Evolutionary conservation across 2,797 vertebrate genomes (phyloP), one percentile per base, ranked within the genome.

Genomic region (Sciurus vulgaris): DNA sequence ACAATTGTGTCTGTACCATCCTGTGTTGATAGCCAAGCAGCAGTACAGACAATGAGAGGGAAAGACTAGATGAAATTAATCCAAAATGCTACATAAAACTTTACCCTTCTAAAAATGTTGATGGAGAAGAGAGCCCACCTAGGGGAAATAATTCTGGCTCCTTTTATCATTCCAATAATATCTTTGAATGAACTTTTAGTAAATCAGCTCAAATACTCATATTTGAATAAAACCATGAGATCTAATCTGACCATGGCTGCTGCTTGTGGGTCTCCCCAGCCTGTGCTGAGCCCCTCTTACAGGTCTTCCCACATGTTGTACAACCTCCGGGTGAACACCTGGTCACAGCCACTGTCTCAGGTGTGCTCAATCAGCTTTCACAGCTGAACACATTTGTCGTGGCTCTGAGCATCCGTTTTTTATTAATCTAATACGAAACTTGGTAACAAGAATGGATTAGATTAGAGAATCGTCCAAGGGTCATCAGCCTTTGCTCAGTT

Each of bases 301-400:
- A 92, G 61, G 13, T 94, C 96, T 89, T 95, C 70, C 81, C 61
- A 17, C 49, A 76, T 30, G 20, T 51, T 92, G 33, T 35, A 47
- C 2, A n/a, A 82, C 41, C 56, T 97, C 90, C 96, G 96, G 87
- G 94, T 96, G 96, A 98, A n/a, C 0, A 12, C 73, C 33, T 28
- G 77, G 35, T 96, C 91, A 95, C 13, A 84, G n/a, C 69, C 28
- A 61, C 56, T 72, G 20, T 96, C 89, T 94, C 69, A n/a, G 93
- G 26, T 67, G 77, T 76, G 7, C 30, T 13, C 97, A 63, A 61
- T 82, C 94, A 87, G 30, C 26, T 96, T 96, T 91, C 67, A 28
- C 87, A 91, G 88, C 14, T 79, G 54, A 96, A 95, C 91, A 91
- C 85, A 2, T 7, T 2, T 9, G 51, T 18, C 35, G 95, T 96